These are phyloP conservation scores for Cyclargus thomasi DNA, from an alignment of 1,140 invertebrate genomes.

Conservation along the genomic window DNA sequence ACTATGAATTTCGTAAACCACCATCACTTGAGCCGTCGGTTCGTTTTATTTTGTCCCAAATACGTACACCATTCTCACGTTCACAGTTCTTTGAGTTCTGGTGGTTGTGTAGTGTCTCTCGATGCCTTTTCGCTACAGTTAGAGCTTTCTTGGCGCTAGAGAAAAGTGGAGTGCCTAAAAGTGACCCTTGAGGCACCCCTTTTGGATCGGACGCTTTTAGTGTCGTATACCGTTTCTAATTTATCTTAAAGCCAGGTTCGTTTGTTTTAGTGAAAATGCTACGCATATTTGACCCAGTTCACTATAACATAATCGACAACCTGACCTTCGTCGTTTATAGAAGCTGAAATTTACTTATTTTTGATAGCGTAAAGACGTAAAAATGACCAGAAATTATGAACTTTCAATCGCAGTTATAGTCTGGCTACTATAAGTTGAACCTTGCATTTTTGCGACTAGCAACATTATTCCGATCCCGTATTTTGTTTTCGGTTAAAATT, in stretches of 20 bases:
- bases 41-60: not conserved
- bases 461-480: too few species aligned
- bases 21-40: not conserved
- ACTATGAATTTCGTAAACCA: not conserved
- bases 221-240: constrained; percentile 35
- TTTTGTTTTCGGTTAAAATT: too few species aligned
- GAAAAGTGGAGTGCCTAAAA: constrained; percentile 46
- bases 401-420: too few species aligned
- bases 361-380: too few species aligned
- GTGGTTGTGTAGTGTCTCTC: constrained; percentile 49
- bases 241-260: constrained; percentile 9
- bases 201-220: constrained; percentile 57
- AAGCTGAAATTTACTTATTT: too few species aligned
- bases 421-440: too few species aligned
- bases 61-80: constrained; percentile 16
- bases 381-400: too few species aligned
- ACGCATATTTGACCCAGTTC: too few species aligned
- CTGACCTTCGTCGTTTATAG: too few species aligned
- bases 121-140: constrained; percentile 54
- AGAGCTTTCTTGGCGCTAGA: constrained; percentile 52
- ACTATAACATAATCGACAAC: too few species aligned
- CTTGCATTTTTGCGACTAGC: too few species aligned
- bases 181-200: constrained; percentile 58
- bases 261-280: not conserved
- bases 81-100: constrained; percentile 30